Conservation (phyloP, 2,888 invertebrate species). For the Thymelicus sylvestris region DNA sequence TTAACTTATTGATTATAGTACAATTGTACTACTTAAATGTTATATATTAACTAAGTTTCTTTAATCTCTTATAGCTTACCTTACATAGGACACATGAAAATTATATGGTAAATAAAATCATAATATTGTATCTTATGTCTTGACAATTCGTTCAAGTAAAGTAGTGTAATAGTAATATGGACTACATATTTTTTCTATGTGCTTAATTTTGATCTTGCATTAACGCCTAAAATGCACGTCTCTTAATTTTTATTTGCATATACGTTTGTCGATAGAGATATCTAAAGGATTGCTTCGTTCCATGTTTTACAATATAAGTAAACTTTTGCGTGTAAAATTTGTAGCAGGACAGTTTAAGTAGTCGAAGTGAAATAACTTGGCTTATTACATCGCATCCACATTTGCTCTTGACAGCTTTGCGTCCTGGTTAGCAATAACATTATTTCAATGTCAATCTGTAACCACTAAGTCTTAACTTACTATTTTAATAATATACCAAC, state of each 20-base stretch:
- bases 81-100: conserved; percentile 28
- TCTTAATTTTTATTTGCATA: not conserved
- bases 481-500: too few species aligned
- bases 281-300: not conserved
- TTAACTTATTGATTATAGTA: too few species aligned
- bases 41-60: not conserved
- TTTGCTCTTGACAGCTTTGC: not conserved
- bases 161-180: not conserved
- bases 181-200: not conserved
- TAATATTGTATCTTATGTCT: not conserved
- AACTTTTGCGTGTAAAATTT: not conserved
- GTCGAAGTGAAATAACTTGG: not conserved
- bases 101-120: conserved; percentile 31
- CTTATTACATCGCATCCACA: not conserved
- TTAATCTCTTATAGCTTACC: conserved; percentile 26
- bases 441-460: too few species aligned
- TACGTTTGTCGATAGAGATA: not conserved
- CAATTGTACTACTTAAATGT: not conserved
- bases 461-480: too few species aligned
- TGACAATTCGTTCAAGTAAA: not conserved
- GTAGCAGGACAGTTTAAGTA: not conserved
- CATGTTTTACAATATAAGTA: too few species aligned
- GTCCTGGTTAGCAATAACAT: not conserved
- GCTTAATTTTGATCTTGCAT: conserved; percentile 3
- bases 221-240: not conserved